Percentiles rank a stretch among this genome's conserved stretches.
phyloP scores from a whole-genome alignment of 2,797 vertebrate species.

The Ctenopoma multispine region DNA sequence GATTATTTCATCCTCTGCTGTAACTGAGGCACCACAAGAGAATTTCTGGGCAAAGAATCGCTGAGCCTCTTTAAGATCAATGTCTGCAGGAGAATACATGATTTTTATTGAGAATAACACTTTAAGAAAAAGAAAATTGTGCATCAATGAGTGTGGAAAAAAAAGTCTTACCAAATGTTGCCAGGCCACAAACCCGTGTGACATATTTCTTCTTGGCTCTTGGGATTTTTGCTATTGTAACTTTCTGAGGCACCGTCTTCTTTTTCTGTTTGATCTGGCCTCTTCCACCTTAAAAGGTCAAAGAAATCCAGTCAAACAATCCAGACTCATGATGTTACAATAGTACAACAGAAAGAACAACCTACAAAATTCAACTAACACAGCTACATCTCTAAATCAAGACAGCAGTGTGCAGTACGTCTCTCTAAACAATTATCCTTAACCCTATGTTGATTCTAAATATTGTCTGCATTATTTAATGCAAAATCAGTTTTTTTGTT shows the following conservation, averaged over 20 bases:
- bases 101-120: neutral
- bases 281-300: constrained; percentile 87
- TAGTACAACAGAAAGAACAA: neutral
- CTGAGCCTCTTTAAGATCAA: constrained; percentile 99
- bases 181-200: constrained; percentile 95
- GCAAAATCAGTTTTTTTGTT: no score
- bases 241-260: constrained; percentile 98
- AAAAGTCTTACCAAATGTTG: constrained; percentile 90
- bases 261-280: constrained; percentile 99
- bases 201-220: constrained; percentile 99
- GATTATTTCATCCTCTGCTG: constrained; percentile 98
- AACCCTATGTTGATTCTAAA: neutral
- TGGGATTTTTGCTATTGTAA: constrained; percentile 99
- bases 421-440: no score
- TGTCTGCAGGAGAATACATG: constrained; percentile 83
- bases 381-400: neutral
- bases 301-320: neutral
- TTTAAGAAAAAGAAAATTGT: accelerated
- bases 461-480: no score
- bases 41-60: constrained; percentile 99
- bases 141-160: accelerated
- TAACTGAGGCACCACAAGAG: constrained; percentile 98
- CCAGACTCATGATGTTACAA: neutral
- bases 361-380: neutral
- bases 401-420: no score